A percentile compares a stretch with the other conserved stretches of the same genome.
These are phyloP conservation scores for Drosophila dives DNA, from an alignment of 2,888 invertebrate species.

Conservation along the genomic window DNA sequence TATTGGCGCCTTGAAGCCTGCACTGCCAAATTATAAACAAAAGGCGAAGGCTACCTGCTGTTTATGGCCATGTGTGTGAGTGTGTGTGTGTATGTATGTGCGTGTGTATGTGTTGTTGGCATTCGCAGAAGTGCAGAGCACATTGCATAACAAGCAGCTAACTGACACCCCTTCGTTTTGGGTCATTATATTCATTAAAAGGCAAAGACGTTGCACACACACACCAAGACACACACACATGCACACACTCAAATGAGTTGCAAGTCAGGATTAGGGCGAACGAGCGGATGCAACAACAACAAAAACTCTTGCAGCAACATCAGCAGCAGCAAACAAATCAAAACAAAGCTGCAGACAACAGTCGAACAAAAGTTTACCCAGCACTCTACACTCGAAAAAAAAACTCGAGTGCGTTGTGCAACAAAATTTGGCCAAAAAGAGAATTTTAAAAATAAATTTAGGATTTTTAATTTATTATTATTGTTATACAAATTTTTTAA, in stretches of 20 bases:
- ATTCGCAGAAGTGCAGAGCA: constrained; percentile 20
- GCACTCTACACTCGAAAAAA: constrained; percentile 2
- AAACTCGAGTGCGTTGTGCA: background rate
- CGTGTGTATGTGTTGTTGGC: constrained; percentile 16
- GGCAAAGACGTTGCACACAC: constrained; percentile 48
- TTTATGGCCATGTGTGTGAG: constrained; percentile 31
- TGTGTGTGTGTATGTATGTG: background rate
- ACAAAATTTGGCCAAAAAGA: background rate
- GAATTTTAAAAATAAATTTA: background rate
- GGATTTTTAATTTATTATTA: background rate
- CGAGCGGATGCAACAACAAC: constrained; percentile 48
- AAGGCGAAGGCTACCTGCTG: constrained; percentile 53
- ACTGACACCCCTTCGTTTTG: constrained; percentile 1
- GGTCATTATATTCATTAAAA: constrained; percentile 62
- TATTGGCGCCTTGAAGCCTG: constrained; percentile 44
- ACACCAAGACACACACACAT: background rate
- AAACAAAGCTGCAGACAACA: constrained; percentile 59
- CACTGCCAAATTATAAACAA: constrained; percentile 47
- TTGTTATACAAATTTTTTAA: background rate
- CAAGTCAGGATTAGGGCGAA: constrained; percentile 63
- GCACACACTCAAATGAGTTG: constrained; percentile 32
- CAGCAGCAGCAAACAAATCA: constrained; percentile 44
- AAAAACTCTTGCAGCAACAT: constrained; percentile 22
- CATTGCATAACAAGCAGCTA: constrained; percentile 18
- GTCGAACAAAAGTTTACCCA: constrained; percentile 32